Percentiles rank a stretch among this genome's conserved stretches.
Evolutionary conservation across 2,797 vertebrate species (phyloP).

Genomic region (Myripristis jacobus): DNA sequence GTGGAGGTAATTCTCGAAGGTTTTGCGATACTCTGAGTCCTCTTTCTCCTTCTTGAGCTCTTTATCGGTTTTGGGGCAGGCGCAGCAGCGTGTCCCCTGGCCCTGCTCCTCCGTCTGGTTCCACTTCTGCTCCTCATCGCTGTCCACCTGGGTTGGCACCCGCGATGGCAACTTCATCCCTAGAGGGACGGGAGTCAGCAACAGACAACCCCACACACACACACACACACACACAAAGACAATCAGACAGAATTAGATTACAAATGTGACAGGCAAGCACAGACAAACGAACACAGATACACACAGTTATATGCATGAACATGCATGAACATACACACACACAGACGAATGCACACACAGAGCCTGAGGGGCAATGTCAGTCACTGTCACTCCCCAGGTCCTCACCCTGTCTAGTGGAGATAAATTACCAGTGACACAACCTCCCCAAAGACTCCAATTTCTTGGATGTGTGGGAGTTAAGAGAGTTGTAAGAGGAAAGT

Average conservation of each 20-base stretch:
- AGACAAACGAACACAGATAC: constrained; percentile 1
- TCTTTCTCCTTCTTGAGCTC: constrained; percentile 95
- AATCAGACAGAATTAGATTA: constrained; percentile 15
- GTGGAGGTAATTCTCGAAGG: constrained; percentile 95
- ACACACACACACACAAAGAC: not conserved
- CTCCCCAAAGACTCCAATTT: constrained; percentile 54
- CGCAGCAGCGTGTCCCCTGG: constrained; percentile 85
- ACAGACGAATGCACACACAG: too few species aligned
- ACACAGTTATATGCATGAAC: constrained; percentile 9
- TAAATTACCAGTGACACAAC: constrained; percentile 66
- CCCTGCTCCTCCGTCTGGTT: constrained; percentile 91
- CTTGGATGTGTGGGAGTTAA: constrained; percentile 41
- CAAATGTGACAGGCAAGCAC: constrained; percentile 26
- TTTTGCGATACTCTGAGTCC: constrained; percentile 93
- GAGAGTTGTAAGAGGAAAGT: constrained; percentile 39
- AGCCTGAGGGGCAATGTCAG: constrained; percentile 45
- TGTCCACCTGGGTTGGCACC: constrained; percentile 86
- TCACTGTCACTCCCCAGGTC: constrained; percentile 48
- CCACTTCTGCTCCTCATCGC: constrained; percentile 83
- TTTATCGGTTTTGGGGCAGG: constrained; percentile 96
- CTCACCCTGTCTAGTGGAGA: constrained; percentile 46
- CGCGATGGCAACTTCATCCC: constrained; percentile 93
- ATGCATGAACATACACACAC: not conserved
- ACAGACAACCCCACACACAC: constrained; percentile 11
- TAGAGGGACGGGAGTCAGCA: constrained; percentile 55